These are phyloP conservation scores for Phortica magna DNA, from an alignment of 2,888 invertebrate species.

Conservation along the genomic window DNA sequence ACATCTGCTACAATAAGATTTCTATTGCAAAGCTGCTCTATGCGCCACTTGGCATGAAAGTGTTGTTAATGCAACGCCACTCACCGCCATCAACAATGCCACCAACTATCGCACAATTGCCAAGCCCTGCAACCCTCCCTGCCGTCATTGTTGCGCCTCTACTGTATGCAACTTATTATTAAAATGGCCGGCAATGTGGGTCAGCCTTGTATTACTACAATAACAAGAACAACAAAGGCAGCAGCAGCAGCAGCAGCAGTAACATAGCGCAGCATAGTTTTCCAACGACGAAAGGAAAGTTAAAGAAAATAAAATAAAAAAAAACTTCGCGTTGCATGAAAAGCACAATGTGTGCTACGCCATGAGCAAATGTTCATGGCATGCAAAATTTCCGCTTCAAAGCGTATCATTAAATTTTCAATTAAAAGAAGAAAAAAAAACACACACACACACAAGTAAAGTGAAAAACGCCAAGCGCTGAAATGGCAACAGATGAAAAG, in stretches of 20 bases:
- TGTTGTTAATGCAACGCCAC: not conserved
- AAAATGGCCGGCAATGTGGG: conserved; percentile 17
- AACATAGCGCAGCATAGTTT: not conserved
- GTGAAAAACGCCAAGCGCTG: not conserved
- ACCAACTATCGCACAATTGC: too few relatives aligned
- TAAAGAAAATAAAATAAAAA: not conserved
- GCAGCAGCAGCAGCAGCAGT: not conserved
- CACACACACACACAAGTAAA: not conserved
- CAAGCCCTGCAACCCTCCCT: too few relatives aligned
- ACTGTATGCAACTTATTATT: conserved; percentile 21
- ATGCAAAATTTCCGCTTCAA: conserved; percentile 19
- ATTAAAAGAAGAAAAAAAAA: conserved; percentile 8
- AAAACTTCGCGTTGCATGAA: not conserved
- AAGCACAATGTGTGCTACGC: conserved; percentile 13
- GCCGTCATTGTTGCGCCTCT: not conserved
- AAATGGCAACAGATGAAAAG: not conserved
- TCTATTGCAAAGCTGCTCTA: not conserved
- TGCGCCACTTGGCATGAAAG: conserved; percentile 10
- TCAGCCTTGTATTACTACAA: not conserved
- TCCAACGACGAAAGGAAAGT: not conserved
- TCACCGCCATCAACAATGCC: not conserved
- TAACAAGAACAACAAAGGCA: too few relatives aligned
- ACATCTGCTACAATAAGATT: not conserved
- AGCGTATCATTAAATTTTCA: conserved; percentile 27
- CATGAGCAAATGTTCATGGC: not conserved